Evolutionary conservation across 64 coral and sea anemone genomes (phyloP).

Genomic region (Actinia equina): DNA sequence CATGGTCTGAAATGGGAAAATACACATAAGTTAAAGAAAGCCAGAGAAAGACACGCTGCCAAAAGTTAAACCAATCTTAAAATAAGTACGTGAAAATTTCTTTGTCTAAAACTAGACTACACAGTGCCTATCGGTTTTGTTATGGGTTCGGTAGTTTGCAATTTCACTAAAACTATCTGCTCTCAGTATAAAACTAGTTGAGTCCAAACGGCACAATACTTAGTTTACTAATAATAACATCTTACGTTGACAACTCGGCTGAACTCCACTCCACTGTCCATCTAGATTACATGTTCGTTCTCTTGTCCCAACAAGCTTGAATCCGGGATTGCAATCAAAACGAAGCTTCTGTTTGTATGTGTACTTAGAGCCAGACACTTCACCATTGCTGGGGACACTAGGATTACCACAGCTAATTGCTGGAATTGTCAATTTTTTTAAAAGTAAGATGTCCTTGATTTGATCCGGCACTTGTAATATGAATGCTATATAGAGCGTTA

Average conservation of each 20-base stretch:
- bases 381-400: slow-evolving; percentile 66
- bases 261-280: slow-evolving; percentile 60
- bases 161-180: too few species aligned
- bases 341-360: slow-evolving; percentile 45
- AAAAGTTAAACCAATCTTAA: too few species aligned
- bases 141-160: too few species aligned
- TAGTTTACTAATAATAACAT: neutral
- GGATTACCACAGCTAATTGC: slow-evolving; percentile 72
- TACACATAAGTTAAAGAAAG: too few species aligned
- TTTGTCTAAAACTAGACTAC: too few species aligned
- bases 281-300: slow-evolving; percentile 55
- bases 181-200: too few species aligned
- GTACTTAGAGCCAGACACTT: slow-evolving; percentile 51
- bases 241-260: slow-evolving; percentile 66
- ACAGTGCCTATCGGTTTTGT: too few species aligned
- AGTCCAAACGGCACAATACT: neutral
- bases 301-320: slow-evolving; percentile 55
- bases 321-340: slow-evolving; percentile 85
- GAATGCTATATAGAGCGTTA: too few species aligned
- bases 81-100: too few species aligned
- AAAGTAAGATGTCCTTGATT: neutral
- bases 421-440: neutral
- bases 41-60: too few species aligned
- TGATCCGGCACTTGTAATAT: too few species aligned
- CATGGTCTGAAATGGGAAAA: too few species aligned